Evolutionary conservation across 2,797 vertebrate species (phyloP), one percentile per base, ranked within the genome.

Genomic region (Sebastes nivosus): DNA sequence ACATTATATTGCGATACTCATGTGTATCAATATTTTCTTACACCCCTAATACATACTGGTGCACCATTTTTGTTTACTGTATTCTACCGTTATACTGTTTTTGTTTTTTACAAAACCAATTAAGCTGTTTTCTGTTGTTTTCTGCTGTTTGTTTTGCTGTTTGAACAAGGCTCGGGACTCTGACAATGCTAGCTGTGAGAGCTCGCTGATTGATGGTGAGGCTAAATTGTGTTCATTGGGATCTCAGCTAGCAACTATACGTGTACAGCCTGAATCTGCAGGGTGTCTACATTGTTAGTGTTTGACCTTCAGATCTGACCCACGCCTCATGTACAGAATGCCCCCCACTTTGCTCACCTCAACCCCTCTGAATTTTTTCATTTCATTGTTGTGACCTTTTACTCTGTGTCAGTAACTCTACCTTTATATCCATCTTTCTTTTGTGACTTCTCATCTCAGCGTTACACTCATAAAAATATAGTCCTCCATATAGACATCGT

Each of bases 221-320:
- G 67, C 67, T 59, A 25, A 71, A 77, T 75, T 79, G 25, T 72
- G 42, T 85, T 85, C 60, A 36, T 25, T 55, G 18, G 30, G 27
- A 82, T 80, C 20, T 50, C 22, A 67, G 42, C 27, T 59, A 11
- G 52, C 18, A 67, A 25, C 42, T 46, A 6, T 42, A 38, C 36
- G 57, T 79, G 22, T 77, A 29, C 9, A 61, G 34, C 77, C 82
- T 74, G 50, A 78, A 63, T 80, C 29, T 57, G 16, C 8, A 24
- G 29, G 22, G 65, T 72, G 8, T 76, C 61, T 85, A 59, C 46
- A 29, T 80, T 83, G 60, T 83, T 75, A 72, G 60, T 80, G 66
- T 80, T 81, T 80, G 83, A 91, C 86, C 82, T 91, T 88, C 86
- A 72, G 18, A n/a, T 58, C 54, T 74, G 78, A 81, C 66, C 68